These are phyloP conservation scores for Xanthia icteritia DNA, from an alignment of 2,888 invertebrate species.

Conservation along the genomic window DNA sequence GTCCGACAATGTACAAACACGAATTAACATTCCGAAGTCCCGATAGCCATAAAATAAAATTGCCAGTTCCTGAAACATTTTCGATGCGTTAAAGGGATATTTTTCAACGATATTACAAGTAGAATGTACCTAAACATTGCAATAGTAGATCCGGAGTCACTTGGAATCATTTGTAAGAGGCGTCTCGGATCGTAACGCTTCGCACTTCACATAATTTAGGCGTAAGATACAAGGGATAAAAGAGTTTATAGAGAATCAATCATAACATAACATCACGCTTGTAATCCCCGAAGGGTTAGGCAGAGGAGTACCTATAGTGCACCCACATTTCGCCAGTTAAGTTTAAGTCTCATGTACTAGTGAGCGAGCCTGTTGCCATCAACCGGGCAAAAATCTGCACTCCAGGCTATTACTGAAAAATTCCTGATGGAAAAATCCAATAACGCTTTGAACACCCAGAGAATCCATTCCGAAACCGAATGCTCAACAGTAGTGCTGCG, in stretches of 20 bases:
- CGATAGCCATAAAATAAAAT: conserved; percentile 45
- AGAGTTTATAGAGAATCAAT: background rate
- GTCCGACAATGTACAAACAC: conserved; percentile 39
- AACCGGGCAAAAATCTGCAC: background rate
- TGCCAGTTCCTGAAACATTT: conserved; percentile 31
- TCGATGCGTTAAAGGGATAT: conserved; percentile 25
- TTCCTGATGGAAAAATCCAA: too few relatives aligned
- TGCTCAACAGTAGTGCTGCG: too few relatives aligned
- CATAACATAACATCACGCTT: background rate
- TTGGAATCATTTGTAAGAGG: conserved; percentile 74
- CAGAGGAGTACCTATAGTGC: too few relatives aligned
- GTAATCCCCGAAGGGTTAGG: background rate
- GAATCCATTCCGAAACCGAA: too few relatives aligned
- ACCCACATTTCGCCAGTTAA: background rate
- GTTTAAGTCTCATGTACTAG: background rate
- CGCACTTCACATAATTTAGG: conserved; percentile 67
- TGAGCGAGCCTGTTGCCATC: background rate
- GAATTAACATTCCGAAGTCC: conserved; percentile 46
- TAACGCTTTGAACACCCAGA: too few relatives aligned
- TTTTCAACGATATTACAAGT: conserved; percentile 63
- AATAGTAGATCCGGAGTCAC: conserved; percentile 70
- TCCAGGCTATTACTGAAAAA: background rate
- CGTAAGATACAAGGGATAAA: conserved; percentile 45
- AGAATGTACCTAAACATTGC: conserved; percentile 47
- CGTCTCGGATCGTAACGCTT: conserved; percentile 70